These are phyloP conservation scores for human DNA, from an alignment of 2,113 vertebrate genomes.

Conservation along the genomic window DNA sequence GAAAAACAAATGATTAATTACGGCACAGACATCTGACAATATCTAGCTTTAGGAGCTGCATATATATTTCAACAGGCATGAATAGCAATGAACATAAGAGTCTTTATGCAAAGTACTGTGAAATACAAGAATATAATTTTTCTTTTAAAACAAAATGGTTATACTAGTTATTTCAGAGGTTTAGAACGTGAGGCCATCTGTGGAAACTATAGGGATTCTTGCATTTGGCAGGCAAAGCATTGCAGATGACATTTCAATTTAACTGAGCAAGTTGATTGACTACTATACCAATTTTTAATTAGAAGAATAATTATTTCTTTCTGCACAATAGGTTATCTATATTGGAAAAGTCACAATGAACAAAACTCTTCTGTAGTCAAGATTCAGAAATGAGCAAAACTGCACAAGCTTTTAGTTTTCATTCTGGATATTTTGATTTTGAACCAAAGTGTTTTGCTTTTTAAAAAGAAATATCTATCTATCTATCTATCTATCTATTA, in stretches of 20 bases:
- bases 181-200: slow-evolving; percentile 87
- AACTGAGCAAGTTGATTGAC: slow-evolving; percentile 85
- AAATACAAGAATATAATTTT: slow-evolving; percentile 77
- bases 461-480: slow-evolving; percentile 51
- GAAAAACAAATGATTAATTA: slow-evolving; percentile 79
- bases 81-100: slow-evolving; percentile 79
- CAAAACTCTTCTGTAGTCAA: slow-evolving; percentile 78
- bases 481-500: too few relatives aligned
- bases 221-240: slow-evolving; percentile 85
- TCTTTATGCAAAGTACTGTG: slow-evolving; percentile 80
- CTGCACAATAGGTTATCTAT: slow-evolving; percentile 84
- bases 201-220: slow-evolving; percentile 86
- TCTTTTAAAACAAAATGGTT: slow-evolving; percentile 80
- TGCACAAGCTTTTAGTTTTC: slow-evolving; percentile 77
- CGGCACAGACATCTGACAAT: slow-evolving; percentile 31
- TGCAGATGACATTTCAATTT: slow-evolving; percentile 91
- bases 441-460: slow-evolving; percentile 78
- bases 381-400: slow-evolving; percentile 78
- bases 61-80: slow-evolving; percentile 73
- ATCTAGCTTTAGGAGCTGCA: slow-evolving; percentile 62
- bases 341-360: slow-evolving; percentile 79
- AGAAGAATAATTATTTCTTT: slow-evolving; percentile 83
- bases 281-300: slow-evolving; percentile 84
- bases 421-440: slow-evolving; percentile 77
- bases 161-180: slow-evolving; percentile 83